Evolutionary conservation across 2,797 vertebrate genomes (phyloP).

Genomic region (Gymnoscopelus microlampas): DNA sequence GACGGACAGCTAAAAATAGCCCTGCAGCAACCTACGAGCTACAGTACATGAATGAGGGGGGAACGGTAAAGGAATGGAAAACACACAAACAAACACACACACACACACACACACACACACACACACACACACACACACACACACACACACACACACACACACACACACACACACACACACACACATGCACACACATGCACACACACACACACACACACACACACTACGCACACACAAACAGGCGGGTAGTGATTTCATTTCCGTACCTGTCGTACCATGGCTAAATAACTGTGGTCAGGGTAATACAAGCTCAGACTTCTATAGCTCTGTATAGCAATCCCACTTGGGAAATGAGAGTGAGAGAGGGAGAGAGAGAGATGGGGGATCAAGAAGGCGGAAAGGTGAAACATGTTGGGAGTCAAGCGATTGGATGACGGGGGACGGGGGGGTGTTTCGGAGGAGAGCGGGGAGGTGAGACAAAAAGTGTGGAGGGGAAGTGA

Average conservation of each 20-base stretch:
- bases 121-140: background rate
- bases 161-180: no score
- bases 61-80: constrained; percentile 57
- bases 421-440: no score
- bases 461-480: no score
- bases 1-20: constrained; percentile 72
- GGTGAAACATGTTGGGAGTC: no score
- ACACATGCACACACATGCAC: no score
- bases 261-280: constrained; percentile 68
- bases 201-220: no score
- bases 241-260: constrained; percentile 75
- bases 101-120: no score
- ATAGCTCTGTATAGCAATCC: constrained; percentile 60
- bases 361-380: constrained; percentile 27
- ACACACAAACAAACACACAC: no score
- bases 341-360: constrained; percentile 63
- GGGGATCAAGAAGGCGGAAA: no score
- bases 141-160: no score
- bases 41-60: constrained; percentile 64
- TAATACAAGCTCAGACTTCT: constrained; percentile 62
- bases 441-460: no score
- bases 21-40: constrained; percentile 54
- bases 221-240: constrained; percentile 33
- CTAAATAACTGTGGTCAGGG: constrained; percentile 77
- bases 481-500: no score